Evolutionary conservation across 2,888 invertebrate genomes (phyloP).

Genomic region (Chymomyza caudatula): DNA sequence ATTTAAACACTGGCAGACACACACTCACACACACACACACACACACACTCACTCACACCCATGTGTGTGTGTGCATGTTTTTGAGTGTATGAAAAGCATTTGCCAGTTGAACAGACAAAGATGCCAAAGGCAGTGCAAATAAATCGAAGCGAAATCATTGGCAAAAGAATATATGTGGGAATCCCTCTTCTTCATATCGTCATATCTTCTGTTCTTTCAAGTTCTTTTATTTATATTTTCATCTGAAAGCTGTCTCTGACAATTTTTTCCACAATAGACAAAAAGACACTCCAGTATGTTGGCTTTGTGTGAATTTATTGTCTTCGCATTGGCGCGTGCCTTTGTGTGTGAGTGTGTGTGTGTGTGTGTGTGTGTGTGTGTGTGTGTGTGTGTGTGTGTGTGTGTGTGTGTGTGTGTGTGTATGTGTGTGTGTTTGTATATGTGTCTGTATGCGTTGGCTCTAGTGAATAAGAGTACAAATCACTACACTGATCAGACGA

Average conservation of each 20-base stretch:
- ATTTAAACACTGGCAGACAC: too few species aligned
- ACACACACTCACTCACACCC: background rate
- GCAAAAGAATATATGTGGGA: conserved; percentile 43
- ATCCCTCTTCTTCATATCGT: conserved; percentile 26
- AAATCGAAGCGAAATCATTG: conserved; percentile 37
- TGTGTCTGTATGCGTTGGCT: too few species aligned
- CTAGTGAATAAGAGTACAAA: too few species aligned
- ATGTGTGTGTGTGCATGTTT: background rate
- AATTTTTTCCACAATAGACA: conserved; percentile 50
- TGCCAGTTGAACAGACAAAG: conserved; percentile 52
- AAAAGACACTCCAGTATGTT: conserved; percentile 32
- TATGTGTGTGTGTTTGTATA: too few species aligned
- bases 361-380: conserved; percentile 15
- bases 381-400: too few species aligned
- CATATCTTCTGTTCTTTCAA: conserved; percentile 21
- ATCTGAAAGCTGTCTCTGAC: conserved; percentile 28
- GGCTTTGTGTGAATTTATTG: conserved; percentile 61
- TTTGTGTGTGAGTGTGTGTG: background rate
- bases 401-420: too few species aligned
- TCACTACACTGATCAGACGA: too few species aligned
- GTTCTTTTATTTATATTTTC: background rate
- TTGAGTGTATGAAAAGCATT: conserved; percentile 49
- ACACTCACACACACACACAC: background rate
- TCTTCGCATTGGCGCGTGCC: conserved; percentile 36
- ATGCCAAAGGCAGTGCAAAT: conserved; percentile 4